Evolutionary conservation across 1,140 invertebrate species (phyloP).

Genomic region (Caenorhabditis brenneri): DNA sequence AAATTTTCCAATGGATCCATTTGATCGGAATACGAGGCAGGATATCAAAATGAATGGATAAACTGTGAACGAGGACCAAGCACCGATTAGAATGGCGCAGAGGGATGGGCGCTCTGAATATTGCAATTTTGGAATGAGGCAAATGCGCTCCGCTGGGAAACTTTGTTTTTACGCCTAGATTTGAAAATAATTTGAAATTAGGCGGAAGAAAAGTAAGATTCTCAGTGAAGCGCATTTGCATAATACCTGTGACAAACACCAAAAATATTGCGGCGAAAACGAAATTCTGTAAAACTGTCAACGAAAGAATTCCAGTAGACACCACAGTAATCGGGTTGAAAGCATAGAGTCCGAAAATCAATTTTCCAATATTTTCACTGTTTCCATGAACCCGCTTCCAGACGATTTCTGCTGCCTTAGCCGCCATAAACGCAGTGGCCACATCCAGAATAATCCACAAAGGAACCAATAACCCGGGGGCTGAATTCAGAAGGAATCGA

Average conservation of each 20-base stretch:
- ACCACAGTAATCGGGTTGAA: slow-evolving; percentile 90
- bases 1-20: neutral
- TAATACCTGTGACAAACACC: slow-evolving; percentile 76
- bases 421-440: neutral
- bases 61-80: slow-evolving; percentile 20
- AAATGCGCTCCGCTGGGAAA: too few relatives aligned
- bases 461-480: neutral
- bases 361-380: neutral
- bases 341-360: slow-evolving; percentile 79
- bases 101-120: slow-evolving; percentile 50
- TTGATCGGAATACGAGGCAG: neutral
- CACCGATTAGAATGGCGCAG: slow-evolving; percentile 55
- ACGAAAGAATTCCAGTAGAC: slow-evolving; percentile 87
- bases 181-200: too few relatives aligned
- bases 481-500: neutral
- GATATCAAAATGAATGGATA: slow-evolving; percentile 24
- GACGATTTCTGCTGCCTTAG: neutral
- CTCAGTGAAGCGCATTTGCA: neutral
- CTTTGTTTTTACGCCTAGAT: too few relatives aligned
- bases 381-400: neutral
- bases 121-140: too few relatives aligned
- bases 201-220: too few relatives aligned
- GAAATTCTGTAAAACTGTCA: slow-evolving; percentile 87
- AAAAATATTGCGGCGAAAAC: slow-evolving; percentile 79
- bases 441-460: neutral